phyloP scores from a whole-genome alignment of 2,888 invertebrate genomes.

The Vandiemenella viatica region DNA sequence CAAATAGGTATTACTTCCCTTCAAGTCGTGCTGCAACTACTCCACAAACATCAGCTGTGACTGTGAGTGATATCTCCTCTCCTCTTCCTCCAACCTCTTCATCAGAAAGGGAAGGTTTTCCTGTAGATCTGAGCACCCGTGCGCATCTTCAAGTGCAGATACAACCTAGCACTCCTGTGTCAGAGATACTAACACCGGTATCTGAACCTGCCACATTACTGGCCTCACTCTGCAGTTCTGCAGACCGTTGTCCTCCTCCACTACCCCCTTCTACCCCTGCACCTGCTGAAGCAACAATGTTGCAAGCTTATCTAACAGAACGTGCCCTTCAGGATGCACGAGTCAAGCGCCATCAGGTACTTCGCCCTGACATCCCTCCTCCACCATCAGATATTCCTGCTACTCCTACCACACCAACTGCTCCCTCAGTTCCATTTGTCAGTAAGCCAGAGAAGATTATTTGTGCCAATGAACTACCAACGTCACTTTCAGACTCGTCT shows the following conservation, averaged over 20 bases:
- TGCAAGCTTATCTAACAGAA: slow-evolving; percentile 58
- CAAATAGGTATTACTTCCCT: slow-evolving; percentile 28
- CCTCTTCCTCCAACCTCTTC: not conserved
- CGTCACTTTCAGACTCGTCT: no score
- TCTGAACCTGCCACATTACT: slow-evolving; percentile 41
- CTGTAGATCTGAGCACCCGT: slow-evolving; percentile 33
- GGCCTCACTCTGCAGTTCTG: slow-evolving; percentile 45
- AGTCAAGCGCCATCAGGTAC: slow-evolving; percentile 41
- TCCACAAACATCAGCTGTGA: not conserved
- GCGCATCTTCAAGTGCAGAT: slow-evolving; percentile 7
- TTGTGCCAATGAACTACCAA: not conserved
- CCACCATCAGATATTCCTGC: not conserved
- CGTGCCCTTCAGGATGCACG: slow-evolving; percentile 52
- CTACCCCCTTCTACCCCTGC: slow-evolving; percentile 6
- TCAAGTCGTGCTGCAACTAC: slow-evolving; percentile 21
- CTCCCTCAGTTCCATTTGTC: not conserved
- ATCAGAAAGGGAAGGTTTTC: slow-evolving; percentile 19
- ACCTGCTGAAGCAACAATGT: slow-evolving; percentile 40
- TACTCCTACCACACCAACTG: not conserved
- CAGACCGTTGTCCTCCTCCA: slow-evolving; percentile 41
- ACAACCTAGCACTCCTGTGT: slow-evolving; percentile 21
- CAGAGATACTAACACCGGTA: slow-evolving; percentile 42
- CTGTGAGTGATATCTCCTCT: not conserved
- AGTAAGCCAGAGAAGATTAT: not conserved
- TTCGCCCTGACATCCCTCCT: not conserved